These are phyloP conservation scores for Coelopa pilipes DNA, from an alignment of 2,888 invertebrate genomes.

Conservation along the genomic window DNA sequence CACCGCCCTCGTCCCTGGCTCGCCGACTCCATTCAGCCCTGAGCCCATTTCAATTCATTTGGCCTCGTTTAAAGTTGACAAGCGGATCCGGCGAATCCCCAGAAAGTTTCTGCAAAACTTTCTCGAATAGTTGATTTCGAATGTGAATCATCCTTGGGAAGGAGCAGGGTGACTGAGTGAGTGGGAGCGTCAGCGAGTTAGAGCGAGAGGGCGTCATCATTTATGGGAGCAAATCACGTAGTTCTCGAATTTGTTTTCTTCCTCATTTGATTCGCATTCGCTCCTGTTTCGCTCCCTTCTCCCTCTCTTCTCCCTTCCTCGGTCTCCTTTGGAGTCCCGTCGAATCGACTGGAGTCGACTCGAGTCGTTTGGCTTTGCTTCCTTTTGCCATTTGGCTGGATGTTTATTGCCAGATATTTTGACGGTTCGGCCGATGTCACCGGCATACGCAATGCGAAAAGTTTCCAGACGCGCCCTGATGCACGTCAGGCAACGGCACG, in stretches of 20 bases:
- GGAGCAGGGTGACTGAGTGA: not conserved
- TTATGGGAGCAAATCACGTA: slow-evolving; percentile 51
- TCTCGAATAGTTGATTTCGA: slow-evolving; percentile 24
- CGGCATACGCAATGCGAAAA: not conserved
- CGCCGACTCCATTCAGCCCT: not conserved
- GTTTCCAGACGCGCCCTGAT: not conserved
- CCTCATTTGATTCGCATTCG: not conserved
- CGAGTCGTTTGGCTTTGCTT: too few species aligned
- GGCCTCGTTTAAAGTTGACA: slow-evolving; percentile 19
- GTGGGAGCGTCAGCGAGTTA: slow-evolving; percentile 50
- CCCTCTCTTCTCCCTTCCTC: too few species aligned
- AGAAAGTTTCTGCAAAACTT: slow-evolving; percentile 2
- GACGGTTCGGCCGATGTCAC: too few species aligned
- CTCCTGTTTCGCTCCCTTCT: slow-evolving; percentile 9
- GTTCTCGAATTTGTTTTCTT: slow-evolving; percentile 58
- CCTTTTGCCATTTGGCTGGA: too few species aligned
- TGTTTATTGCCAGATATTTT: too few species aligned
- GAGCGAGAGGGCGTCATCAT: slow-evolving; percentile 18
- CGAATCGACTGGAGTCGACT: too few species aligned
- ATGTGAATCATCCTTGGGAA: not conserved
- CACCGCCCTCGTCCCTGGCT: not conserved
- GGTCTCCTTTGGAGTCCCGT: too few species aligned
- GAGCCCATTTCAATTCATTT: slow-evolving; percentile 15
- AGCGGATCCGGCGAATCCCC: not conserved
- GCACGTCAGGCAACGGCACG: not conserved